Conservation (phyloP, 2,113 vertebrate species). For the Ginglymostoma cirratum region DNA sequence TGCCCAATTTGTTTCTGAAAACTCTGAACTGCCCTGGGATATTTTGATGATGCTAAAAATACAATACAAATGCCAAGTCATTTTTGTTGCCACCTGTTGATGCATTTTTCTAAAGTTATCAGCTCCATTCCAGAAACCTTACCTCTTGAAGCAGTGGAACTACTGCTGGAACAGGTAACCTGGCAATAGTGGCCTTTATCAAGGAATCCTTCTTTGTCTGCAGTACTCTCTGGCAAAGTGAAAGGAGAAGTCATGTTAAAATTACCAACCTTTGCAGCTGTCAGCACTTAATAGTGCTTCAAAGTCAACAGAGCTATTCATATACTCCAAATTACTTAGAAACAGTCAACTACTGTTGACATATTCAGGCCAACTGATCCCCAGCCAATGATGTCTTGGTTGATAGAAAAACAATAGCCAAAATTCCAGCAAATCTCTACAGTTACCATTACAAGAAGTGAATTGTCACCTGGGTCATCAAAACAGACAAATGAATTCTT, state of each 20-base stretch:
- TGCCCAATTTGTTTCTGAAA: not conserved
- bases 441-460: not conserved
- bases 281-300: not conserved
- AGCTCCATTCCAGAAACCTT: constrained; percentile 40
- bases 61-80: not conserved
- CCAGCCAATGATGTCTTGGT: not conserved
- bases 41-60: not conserved
- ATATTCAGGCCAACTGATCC: not conserved
- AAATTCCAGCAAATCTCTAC: not conserved
- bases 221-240: constrained; percentile 77
- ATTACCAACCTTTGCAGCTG: not conserved
- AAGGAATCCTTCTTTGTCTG: constrained; percentile 73
- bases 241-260: constrained; percentile 23
- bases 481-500: not conserved
- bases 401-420: not conserved
- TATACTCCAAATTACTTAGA: not conserved
- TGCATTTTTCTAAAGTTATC: not conserved
- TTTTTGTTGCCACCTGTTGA: not conserved
- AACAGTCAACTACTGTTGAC: not conserved
- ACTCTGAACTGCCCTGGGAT: not conserved
- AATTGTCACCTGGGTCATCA: not conserved
- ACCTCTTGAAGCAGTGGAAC: constrained; percentile 87
- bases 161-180: constrained; percentile 79
- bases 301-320: not conserved
- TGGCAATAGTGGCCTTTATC: constrained; percentile 86